Evolutionary conservation across 2,113 vertebrate genomes (phyloP).

Genomic region (Ptyas mucosa): DNA sequence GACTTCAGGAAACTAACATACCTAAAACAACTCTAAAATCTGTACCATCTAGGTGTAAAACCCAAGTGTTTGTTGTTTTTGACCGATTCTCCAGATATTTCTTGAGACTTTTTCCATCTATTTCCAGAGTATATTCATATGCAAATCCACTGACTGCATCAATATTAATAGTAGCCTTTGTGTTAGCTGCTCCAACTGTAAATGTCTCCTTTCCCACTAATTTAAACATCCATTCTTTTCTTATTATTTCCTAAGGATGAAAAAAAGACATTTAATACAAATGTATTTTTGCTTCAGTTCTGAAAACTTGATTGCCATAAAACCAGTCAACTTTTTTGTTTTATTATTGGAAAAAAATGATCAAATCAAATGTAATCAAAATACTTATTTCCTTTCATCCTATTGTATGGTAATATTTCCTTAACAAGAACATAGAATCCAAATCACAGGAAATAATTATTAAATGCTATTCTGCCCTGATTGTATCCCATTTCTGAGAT

Average conservation of each 20-base stretch:
- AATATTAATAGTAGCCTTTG: slow-evolving; percentile 95
- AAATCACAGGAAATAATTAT: background rate
- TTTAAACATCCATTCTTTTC: slow-evolving; percentile 98
- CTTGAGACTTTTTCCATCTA: slow-evolving; percentile 95
- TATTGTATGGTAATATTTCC: background rate
- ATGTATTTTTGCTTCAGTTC: background rate
- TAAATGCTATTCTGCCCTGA: background rate
- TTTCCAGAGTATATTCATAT: slow-evolving; percentile 96
- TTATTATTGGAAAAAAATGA: background rate
- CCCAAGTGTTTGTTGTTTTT: slow-evolving; percentile 93
- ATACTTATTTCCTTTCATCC: background rate
- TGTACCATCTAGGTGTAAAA: slow-evolving; percentile 83
- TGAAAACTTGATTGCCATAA: background rate
- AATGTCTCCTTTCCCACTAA: slow-evolving; percentile 96
- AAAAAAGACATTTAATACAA: slow-evolving; percentile 19
- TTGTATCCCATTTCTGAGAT: background rate
- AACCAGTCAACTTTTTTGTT: background rate
- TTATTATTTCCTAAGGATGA: slow-evolving; percentile 80
- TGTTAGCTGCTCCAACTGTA: slow-evolving; percentile 81
- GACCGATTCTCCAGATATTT: slow-evolving; percentile 94
- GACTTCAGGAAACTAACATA: slow-evolving; percentile 60
- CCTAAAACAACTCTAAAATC: slow-evolving; percentile 92
- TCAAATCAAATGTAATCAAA: background rate
- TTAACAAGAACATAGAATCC: background rate
- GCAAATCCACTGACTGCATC: slow-evolving; percentile 92